These are phyloP conservation scores for Hoplias malabaricus DNA, from an alignment of 2,113 vertebrate genomes.

Conservation along the genomic window DNA sequence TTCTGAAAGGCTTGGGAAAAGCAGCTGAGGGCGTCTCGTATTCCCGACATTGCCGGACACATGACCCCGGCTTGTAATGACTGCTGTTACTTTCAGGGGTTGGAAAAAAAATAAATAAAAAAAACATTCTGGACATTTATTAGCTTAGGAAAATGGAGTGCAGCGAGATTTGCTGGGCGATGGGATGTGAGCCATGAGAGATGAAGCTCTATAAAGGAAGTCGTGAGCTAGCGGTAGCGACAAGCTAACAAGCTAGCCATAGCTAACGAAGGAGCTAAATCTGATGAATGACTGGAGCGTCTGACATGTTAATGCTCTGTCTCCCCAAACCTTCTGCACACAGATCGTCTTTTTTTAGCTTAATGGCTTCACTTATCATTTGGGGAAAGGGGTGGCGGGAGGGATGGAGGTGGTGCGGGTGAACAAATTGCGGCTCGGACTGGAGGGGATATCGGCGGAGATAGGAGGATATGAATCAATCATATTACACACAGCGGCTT, in stretches of 20 bases:
- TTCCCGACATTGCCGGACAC: constrained; percentile 32
- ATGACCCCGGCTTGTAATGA: constrained; percentile 32
- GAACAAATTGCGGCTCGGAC: constrained; percentile 43
- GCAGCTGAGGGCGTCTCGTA: background rate
- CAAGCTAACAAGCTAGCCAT: background rate
- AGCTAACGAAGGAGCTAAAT: constrained; percentile 45
- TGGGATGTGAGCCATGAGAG: background rate
- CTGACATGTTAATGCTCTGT: constrained; percentile 44
- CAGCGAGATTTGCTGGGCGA: background rate
- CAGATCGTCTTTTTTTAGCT: constrained; percentile 52
- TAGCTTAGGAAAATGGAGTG: constrained; percentile 24
- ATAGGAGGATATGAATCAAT: constrained; percentile 57
- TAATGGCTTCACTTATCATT: constrained; percentile 61
- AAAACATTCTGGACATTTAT: constrained; percentile 10
- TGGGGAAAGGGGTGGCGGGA: background rate
- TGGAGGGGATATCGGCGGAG: constrained; percentile 47
- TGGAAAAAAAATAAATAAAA: background rate
- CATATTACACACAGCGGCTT: constrained; percentile 52
- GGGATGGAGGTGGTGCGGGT: background rate
- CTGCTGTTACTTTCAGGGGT: constrained; percentile 2
- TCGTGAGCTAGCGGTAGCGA: background rate
- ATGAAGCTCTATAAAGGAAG: background rate
- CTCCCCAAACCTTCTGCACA: constrained; percentile 25
- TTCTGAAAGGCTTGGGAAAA: background rate
- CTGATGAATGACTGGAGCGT: constrained; percentile 45